Evolutionary conservation across 2,888 invertebrate species (phyloP).

Genomic region (Blastobasis adustella): DNA sequence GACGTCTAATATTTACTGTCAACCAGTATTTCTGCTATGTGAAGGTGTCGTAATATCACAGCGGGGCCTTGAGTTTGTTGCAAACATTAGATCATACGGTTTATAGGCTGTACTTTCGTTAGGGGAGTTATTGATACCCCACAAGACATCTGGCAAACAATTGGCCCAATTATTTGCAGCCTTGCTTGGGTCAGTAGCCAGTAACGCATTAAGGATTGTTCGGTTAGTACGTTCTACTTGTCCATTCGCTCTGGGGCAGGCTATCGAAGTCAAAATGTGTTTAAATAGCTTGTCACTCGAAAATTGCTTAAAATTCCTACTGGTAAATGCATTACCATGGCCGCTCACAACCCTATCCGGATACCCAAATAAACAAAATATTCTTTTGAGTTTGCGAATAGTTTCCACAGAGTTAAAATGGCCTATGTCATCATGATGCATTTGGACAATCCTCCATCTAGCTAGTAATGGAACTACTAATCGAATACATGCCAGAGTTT

Average conservation of each 20-base stretch:
- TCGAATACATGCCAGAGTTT: too few species aligned
- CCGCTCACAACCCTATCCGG: neutral
- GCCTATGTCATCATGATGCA: too few species aligned
- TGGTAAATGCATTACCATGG: constrained; percentile 16
- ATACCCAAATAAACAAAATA: neutral
- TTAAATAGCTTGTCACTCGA: constrained; percentile 16
- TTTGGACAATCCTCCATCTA: too few species aligned
- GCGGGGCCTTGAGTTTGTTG: constrained; percentile 10
- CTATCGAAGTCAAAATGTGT: constrained; percentile 17
- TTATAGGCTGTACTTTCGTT: constrained; percentile 14
- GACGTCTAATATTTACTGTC: constrained; percentile 1
- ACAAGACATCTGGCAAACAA: constrained; percentile 14
- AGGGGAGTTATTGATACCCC: constrained; percentile 22
- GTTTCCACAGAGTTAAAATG: constrained; percentile 12
- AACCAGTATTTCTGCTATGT: neutral
- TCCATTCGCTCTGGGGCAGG: constrained; percentile 19
- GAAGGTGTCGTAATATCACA: constrained; percentile 2
- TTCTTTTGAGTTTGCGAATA: constrained; percentile 1
- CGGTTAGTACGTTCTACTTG: constrained; percentile 22
- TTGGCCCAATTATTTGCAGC: constrained; percentile 20
- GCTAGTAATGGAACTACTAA: too few species aligned
- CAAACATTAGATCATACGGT: constrained; percentile 20
- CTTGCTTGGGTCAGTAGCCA: constrained; percentile 16
- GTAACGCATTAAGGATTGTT: constrained; percentile 15
- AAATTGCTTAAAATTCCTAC: too few species aligned